Evolutionary conservation across 2,113 vertebrate species (phyloP), one percentile per base, ranked within the genome.

Genomic region (Limanda limanda): DNA sequence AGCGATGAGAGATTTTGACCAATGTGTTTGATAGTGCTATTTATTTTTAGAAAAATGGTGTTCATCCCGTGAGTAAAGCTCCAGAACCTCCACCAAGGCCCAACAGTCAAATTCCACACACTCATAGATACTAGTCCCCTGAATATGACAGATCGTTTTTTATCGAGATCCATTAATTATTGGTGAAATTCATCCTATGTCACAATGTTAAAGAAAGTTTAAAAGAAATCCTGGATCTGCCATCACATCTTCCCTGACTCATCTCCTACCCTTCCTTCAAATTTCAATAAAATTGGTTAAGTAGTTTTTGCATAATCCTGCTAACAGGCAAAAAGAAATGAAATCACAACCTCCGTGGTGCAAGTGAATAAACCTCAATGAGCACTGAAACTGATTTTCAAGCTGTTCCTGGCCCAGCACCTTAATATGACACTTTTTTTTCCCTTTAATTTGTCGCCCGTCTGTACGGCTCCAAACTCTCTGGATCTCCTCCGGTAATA

Each of bases 401-500:
- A 51, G 15, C 14, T 51, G 14, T 47, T 47, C 15, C 12, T 20
- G 20, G 17, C 20, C 20, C 17, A n/a, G 4, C 18, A 52, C 20
- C 17, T 52, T 47, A 47, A 1, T 31, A 31, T 31, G 31, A 31
- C 31, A 6, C 31, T 31, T 51, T 10, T 8, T 54, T 21, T 56
- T 56, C 12, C 54, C 54, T 24, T 23, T 24, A 11, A 56, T 56
- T 56, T 56, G 54, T 56, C 54, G 18, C 10, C 24, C 0, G 13
- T 23, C 21, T 56, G 60, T 67, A 68, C 61, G 63, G 45, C 58
- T 60, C 55, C 47, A 21, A 78, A 62, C 67, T 66, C 54, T 21
- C 24, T 48, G 71, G 70, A 77, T 74, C 73, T 74, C 56, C 35
- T 73, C 60, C 6, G 61, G 60, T 67, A 71, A 83, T 81, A 83